phyloP scores from a whole-genome alignment of 2,888 invertebrate genomes.

The Psylliodes chrysocephalus region DNA sequence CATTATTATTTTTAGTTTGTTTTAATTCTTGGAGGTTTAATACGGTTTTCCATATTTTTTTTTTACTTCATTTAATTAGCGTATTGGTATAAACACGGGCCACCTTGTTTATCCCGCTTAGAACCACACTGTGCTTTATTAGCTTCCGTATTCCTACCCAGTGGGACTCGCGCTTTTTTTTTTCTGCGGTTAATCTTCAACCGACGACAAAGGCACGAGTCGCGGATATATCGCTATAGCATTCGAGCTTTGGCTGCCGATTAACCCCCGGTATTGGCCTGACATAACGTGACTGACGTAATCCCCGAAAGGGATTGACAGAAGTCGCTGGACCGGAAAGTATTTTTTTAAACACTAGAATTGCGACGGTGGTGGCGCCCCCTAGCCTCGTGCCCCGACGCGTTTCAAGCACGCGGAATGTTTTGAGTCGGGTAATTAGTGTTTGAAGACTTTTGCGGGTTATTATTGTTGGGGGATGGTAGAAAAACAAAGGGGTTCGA shows the following conservation, averaged over 20 bases:
- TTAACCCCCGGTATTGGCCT: conserved; percentile 41
- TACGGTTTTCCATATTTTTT: too few relatives aligned
- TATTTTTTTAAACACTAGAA: conserved; percentile 42
- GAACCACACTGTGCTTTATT: conserved; percentile 42
- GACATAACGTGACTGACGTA: conserved; percentile 49
- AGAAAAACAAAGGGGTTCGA: neutral
- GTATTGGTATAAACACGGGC: neutral
- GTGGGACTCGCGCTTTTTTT: conserved; percentile 28
- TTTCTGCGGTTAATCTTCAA: conserved; percentile 49
- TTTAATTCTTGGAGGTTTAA: too few relatives aligned
- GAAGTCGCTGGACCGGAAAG: conserved; percentile 53
- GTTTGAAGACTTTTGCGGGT: conserved; percentile 1
- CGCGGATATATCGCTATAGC: conserved; percentile 43
- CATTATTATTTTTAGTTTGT: too few relatives aligned
- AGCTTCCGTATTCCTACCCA: conserved; percentile 27
- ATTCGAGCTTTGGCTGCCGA: conserved; percentile 48
- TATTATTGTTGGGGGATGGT: neutral
- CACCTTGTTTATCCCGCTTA: conserved; percentile 7
- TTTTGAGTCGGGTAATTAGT: conserved; percentile 27
- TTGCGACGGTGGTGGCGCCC: conserved; percentile 32
- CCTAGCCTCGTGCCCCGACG: conserved; percentile 9
- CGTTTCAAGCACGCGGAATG: conserved; percentile 22
- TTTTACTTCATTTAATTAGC: too few relatives aligned
- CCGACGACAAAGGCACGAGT: conserved; percentile 52
- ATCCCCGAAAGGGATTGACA: conserved; percentile 54